Evolutionary conservation across 1,140 invertebrate species (phyloP), one percentile per base, ranked within the genome.

Genomic region (Myzus persicae): DNA sequence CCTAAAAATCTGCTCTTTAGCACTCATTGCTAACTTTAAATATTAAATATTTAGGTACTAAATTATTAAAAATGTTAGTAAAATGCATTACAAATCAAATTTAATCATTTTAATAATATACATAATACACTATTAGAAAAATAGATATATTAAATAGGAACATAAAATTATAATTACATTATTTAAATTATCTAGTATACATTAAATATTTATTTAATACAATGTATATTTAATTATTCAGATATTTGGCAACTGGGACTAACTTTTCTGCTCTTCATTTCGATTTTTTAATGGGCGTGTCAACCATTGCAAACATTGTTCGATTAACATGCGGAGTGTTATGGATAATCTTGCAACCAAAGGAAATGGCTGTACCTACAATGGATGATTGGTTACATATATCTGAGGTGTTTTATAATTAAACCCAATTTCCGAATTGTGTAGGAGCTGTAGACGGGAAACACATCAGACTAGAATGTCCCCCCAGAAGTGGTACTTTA

Each of bases 401-500:
- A 22, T 40, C 85, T 46, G 85, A 48, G 22, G 85, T 22, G 5
- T 88, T 44, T 88, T 88, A 44, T 48, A 46, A 46, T 44, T n/a
- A 88, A 88, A 88, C 85, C 6, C 85, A 48, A 46, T 88, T 88
- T 48, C 85, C 85, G 20, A 88, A 88, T 31, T 44, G 40, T 22
- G 26, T 88, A 6, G 44, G 85, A 22, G 85, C 85, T n/a, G 85
- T 93, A 36, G 93, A 93, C 54, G 93, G 93, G 31, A 93, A 93
- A 87, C 81, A 94, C 67, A 91, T 94, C 26, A 44, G 93, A 20
- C 90, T 94, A 26, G 42, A 93, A 93, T 82, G 91, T 46, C 76
- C 91, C 40, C 26, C 6, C 11, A 48, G 44, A 18, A 88, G 44
- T 88, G 85, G 85, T 44, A 44, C 85, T 31, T 42, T 46, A 46